Percentiles rank a stretch among this genome's conserved stretches.
These are phyloP conservation scores for Thalassarche chlororhynchos DNA, from an alignment of 2,113 vertebrate species.

Conservation along the genomic window DNA sequence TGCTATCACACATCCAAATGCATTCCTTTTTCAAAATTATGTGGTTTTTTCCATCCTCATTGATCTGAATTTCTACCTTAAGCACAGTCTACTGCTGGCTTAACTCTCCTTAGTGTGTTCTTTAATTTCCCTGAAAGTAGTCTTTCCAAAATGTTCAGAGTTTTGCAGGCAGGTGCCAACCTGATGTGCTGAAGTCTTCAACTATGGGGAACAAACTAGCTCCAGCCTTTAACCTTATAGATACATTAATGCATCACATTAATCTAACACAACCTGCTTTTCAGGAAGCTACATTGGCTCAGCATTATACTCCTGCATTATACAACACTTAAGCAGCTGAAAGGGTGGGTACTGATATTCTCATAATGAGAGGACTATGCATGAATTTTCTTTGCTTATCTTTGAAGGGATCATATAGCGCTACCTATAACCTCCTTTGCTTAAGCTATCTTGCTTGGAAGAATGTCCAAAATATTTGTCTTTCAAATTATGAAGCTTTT, in stretches of 20 bases:
- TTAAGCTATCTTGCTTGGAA: neutral
- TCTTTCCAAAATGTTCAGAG: neutral
- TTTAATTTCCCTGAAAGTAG: neutral
- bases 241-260: neutral
- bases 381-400: neutral
- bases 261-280: neutral
- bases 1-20: neutral
- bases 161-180: neutral
- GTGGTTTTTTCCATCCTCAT: neutral
- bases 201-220: neutral
- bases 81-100: neutral
- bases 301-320: neutral
- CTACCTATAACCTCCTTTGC: neutral
- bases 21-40: neutral
- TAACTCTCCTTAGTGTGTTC: neutral
- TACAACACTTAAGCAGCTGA: neutral
- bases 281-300: neutral
- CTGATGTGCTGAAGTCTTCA: neutral
- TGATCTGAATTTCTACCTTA: neutral
- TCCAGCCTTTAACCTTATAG: neutral
- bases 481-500: neutral
- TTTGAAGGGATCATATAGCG: neutral
- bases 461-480: neutral
- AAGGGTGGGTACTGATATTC: neutral
- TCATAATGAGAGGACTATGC: neutral